phyloP scores from a whole-genome alignment of 2,888 invertebrate genomes.

The Deroplatys truncata region DNA sequence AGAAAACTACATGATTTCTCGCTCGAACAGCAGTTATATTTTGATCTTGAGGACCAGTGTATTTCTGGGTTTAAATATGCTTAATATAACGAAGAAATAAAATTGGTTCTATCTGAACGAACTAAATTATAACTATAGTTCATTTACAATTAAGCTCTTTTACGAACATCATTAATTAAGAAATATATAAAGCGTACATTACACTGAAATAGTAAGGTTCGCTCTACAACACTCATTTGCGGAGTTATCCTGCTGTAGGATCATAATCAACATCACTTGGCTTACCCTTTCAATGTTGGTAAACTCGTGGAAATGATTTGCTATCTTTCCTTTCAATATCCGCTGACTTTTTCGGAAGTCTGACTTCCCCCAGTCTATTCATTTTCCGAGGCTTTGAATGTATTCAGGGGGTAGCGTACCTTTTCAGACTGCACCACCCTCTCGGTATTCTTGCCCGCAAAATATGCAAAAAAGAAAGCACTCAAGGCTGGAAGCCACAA shows the following conservation, averaged over 20 bases:
- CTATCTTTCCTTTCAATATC: neutral
- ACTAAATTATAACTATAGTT: too few species aligned
- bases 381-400: neutral
- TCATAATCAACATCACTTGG: neutral
- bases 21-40: too few species aligned
- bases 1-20: too few species aligned
- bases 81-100: too few species aligned
- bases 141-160: too few species aligned
- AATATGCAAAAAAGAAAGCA: neutral
- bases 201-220: too few species aligned
- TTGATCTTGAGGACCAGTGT: too few species aligned
- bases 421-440: neutral
- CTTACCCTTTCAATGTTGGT: neutral
- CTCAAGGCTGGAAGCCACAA: neutral
- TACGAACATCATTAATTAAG: too few species aligned
- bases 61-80: too few species aligned
- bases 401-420: neutral
- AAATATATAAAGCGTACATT: too few species aligned
- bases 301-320: neutral
- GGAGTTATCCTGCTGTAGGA: too few species aligned
- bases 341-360: neutral
- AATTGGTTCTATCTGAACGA: too few species aligned
- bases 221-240: neutral
- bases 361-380: neutral
- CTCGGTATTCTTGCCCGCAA: neutral